Evolutionary conservation across 2,113 vertebrate species (phyloP).

Genomic region (Osmerus mordax): DNA sequence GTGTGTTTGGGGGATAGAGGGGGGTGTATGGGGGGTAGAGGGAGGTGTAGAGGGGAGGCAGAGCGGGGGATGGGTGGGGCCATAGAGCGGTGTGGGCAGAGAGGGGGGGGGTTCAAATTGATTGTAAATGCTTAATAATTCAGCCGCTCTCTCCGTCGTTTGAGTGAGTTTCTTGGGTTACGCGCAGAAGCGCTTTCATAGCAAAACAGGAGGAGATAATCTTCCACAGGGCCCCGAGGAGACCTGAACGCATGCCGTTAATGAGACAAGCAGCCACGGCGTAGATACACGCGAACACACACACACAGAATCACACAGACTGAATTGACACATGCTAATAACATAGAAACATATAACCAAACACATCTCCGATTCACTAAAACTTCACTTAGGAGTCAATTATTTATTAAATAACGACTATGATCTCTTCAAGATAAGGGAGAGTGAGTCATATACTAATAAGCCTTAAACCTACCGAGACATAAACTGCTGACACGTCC

Average conservation of each 20-base stretch:
- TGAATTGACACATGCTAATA: slow-evolving; percentile 18
- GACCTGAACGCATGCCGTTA: slow-evolving; percentile 62
- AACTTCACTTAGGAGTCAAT: slow-evolving; percentile 15
- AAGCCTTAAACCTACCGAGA: too few relatives aligned
- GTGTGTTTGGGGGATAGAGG: not conserved
- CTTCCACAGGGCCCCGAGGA: slow-evolving; percentile 66
- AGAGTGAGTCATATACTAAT: too few relatives aligned
- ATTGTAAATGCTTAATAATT: slow-evolving; percentile 81
- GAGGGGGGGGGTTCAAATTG: slow-evolving; percentile 67
- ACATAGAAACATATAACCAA: not conserved
- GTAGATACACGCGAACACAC: slow-evolving; percentile 38
- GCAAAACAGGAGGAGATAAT: slow-evolving; percentile 78
- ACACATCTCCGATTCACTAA: not conserved
- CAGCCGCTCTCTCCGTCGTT: slow-evolving; percentile 67
- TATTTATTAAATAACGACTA: too few relatives aligned
- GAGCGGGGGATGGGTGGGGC: not conserved
- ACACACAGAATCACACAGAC: slow-evolving; percentile 16
- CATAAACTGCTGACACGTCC: too few relatives aligned
- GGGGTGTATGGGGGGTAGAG: slow-evolving; percentile 38
- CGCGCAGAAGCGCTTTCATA: slow-evolving; percentile 78
- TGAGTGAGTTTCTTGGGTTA: slow-evolving; percentile 79
- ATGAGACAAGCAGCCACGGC: slow-evolving; percentile 62
- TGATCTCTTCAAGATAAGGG: too few relatives aligned
- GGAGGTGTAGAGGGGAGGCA: slow-evolving; percentile 48
- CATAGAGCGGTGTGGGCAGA: too few relatives aligned